Conservation (phyloP, 2,888 invertebrate species). For the Eupithecia insigniata region DNA sequence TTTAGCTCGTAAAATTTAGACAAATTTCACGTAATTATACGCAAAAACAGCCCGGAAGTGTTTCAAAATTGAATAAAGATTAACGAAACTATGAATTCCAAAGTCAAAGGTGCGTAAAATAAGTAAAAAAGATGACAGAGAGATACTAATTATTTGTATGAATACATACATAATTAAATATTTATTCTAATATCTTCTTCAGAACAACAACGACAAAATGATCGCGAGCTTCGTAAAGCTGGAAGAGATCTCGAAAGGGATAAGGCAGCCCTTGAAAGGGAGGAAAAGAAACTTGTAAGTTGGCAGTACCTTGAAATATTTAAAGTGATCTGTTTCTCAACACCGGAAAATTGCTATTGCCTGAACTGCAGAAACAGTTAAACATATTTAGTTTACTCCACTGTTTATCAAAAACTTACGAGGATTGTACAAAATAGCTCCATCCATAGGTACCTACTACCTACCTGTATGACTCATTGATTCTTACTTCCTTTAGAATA, state of each 20-base stretch:
- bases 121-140: not conserved
- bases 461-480: not conserved
- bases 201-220: constrained; percentile 94
- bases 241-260: constrained; percentile 94
- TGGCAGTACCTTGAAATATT: not conserved
- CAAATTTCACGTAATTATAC: not conserved
- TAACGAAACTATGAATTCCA: not conserved
- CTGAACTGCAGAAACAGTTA: not conserved
- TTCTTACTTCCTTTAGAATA: not conserved
- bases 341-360: not conserved
- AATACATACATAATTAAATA: not conserved
- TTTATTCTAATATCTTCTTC: constrained; percentile 43
- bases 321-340: not conserved
- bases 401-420: not conserved
- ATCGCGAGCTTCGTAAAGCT: constrained; percentile 90
- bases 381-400: not conserved
- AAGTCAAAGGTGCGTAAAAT: not conserved
- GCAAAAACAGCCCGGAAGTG: not conserved
- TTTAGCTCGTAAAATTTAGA: not conserved
- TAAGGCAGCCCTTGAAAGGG: constrained; percentile 90
- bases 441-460: not conserved
- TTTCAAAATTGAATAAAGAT: not conserved
- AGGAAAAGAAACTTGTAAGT: constrained; percentile 94
- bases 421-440: not conserved
- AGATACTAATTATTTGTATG: not conserved